Evolutionary conservation across 2,113 vertebrate genomes (phyloP), one percentile per base, ranked within the genome.

Genomic region (Misgurnus mizolepis): DNA sequence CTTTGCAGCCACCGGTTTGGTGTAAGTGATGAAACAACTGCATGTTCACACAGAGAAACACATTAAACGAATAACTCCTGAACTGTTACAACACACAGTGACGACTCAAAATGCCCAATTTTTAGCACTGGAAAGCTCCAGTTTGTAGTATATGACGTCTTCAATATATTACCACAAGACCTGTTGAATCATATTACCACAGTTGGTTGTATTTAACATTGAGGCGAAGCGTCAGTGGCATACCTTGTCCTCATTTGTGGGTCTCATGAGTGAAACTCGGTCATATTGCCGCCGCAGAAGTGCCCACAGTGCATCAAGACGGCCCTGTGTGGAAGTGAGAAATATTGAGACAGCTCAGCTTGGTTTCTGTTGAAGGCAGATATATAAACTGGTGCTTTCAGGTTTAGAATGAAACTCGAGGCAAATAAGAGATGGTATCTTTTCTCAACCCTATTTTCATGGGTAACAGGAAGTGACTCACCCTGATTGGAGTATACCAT

Each of bases 401-500:
- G 6, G 45, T 47, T 47, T 12, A 49, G 43, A 66, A 5, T 71
- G 8, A 40, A 72, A 58, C 34, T 73, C 39, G 14, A 81, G 9
- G 27, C 4, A 4, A 60, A 18, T 6, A 4, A 55, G 49, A 66
- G 2, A 40, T 34, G 49, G 1, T 22, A 4, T 15, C 55, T 58
- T 58, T 17, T 17, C 5, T 18, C 5, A 58, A n/a, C 14, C 5
- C 14, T 45, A 6, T 4, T 2, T 18, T 17, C 43, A 55, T 47
- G 11, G 22, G 41, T 6, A 61, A 62, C 4, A 34, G 17, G 34
- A 9, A 53, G 49, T 7, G 10, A 11, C 74, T 86, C 87, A 98
- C 98, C 96, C 98, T 99, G 83, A 99, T 96, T 4, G 98, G 98
- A 0, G 97, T 95, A 84, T 99, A 99, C 98, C 98, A 99, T 84